Conservation (phyloP, 2,888 invertebrate species). For the Lysandra bellargus region DNA sequence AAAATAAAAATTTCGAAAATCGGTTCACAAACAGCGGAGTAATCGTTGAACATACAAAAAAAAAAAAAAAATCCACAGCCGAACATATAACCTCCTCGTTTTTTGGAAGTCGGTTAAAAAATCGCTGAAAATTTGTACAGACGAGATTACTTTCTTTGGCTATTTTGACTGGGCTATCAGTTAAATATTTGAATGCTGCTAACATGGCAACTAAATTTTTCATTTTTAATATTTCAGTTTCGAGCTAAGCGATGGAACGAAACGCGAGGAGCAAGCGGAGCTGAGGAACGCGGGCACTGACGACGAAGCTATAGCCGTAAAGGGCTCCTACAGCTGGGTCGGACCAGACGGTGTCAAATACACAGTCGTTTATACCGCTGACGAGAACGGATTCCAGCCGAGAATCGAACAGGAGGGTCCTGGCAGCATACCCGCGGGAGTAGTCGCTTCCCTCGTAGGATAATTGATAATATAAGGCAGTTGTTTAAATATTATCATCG, state of each 20-base stretch:
- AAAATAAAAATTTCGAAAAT: too few species aligned
- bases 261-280: conserved; percentile 71
- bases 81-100: too few species aligned
- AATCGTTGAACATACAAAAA: too few species aligned
- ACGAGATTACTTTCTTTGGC: too few species aligned
- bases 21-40: too few species aligned
- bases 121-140: too few species aligned
- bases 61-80: too few species aligned
- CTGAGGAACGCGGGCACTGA: conserved; percentile 76
- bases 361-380: conserved; percentile 63
- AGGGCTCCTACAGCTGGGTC: conserved; percentile 55
- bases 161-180: too few species aligned
- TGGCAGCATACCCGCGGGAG: conserved; percentile 41
- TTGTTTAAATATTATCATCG: not conserved
- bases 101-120: too few species aligned
- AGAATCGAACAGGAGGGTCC: conserved; percentile 54
- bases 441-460: conserved; percentile 9
- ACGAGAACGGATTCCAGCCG: conserved; percentile 63
- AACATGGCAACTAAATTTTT: not conserved
- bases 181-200: too few species aligned
- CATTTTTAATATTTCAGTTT: conserved; percentile 51
- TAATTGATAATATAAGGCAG: not conserved
- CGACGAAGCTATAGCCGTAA: conserved; percentile 67
- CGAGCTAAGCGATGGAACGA: conserved; percentile 77
- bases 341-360: conserved; percentile 61